Percentiles rank a stretch among this genome's conserved stretches.
phyloP scores from a whole-genome alignment of 2,888 invertebrate genomes.

The Monoplex corrugatus region DNA sequence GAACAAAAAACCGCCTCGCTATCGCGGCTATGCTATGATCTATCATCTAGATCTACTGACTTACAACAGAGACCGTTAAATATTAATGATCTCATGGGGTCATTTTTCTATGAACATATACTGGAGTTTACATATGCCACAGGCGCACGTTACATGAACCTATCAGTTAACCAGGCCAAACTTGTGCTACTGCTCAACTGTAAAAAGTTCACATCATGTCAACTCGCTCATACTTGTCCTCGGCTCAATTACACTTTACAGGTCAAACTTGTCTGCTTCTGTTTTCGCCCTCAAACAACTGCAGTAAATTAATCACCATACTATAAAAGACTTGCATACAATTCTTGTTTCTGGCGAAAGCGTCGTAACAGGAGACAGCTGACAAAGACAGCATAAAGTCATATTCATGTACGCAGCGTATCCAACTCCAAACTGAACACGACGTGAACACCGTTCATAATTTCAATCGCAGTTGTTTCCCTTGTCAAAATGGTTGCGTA shows the following conservation, averaged over 20 bases:
- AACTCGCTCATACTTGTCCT: not conserved
- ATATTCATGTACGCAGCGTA: not conserved
- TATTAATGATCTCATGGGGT: no score
- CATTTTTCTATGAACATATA: no score
- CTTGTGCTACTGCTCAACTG: no score
- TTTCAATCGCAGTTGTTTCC: not conserved
- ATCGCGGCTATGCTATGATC: no score
- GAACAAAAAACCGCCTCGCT: no score
- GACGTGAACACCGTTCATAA: not conserved
- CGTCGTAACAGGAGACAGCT: not conserved
- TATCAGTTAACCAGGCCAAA: no score
- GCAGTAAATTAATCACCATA: not conserved
- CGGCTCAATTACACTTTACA: no score
- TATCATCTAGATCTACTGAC: no score
- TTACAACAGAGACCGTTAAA: no score
- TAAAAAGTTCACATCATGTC: no score
- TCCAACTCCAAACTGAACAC: not conserved
- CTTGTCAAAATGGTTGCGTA: not conserved
- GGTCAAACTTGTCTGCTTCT: not conserved
- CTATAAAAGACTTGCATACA: not conserved
- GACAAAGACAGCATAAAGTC: not conserved
- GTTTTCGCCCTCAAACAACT: not conserved
- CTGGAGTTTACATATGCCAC: no score
- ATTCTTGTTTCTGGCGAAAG: not conserved
- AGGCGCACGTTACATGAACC: no score